A percentile compares a stretch with the other conserved stretches of the same genome.
phyloP scores from a whole-genome alignment of 2,888 invertebrate species.

The Phaonia tiefii region DNA sequence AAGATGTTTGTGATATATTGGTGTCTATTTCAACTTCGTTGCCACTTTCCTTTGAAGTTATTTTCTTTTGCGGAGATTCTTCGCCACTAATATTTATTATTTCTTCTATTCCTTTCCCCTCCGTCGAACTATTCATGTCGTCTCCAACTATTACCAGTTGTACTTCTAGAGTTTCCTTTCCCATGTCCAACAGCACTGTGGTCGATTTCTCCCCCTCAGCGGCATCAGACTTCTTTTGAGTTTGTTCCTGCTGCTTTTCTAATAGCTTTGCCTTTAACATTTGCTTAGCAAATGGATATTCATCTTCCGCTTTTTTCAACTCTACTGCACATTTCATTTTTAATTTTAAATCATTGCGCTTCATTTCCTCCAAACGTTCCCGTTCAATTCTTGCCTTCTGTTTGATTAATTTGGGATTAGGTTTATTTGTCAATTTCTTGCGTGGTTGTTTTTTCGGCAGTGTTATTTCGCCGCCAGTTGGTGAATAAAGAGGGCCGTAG shows the following conservation, averaged over 20 bases:
- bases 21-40: not conserved
- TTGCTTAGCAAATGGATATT: slow-evolving; percentile 73
- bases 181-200: slow-evolving; percentile 15
- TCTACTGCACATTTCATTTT: slow-evolving; percentile 75
- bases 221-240: slow-evolving; percentile 22
- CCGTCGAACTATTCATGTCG: slow-evolving; percentile 67
- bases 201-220: not conserved
- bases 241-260: slow-evolving; percentile 26
- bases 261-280: slow-evolving; percentile 69
- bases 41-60: not conserved
- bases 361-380: slow-evolving; percentile 76
- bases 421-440: slow-evolving; percentile 78
- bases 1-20: not conserved
- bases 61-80: not conserved
- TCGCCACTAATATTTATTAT: not conserved
- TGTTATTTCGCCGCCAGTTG: slow-evolving; percentile 45
- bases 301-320: slow-evolving; percentile 74
- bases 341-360: slow-evolving; percentile 76
- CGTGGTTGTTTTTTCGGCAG: slow-evolving; percentile 77
- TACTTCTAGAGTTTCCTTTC: slow-evolving; percentile 29
- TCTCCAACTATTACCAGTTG: slow-evolving; percentile 66
- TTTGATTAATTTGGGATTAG: slow-evolving; percentile 78
- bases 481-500: slow-evolving; percentile 12
- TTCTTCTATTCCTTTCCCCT: slow-evolving; percentile 48
- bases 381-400: slow-evolving; percentile 75